Evolutionary conservation across 2,888 invertebrate species (phyloP), one percentile per base, ranked within the genome.

Genomic region (Merodon equestris): DNA sequence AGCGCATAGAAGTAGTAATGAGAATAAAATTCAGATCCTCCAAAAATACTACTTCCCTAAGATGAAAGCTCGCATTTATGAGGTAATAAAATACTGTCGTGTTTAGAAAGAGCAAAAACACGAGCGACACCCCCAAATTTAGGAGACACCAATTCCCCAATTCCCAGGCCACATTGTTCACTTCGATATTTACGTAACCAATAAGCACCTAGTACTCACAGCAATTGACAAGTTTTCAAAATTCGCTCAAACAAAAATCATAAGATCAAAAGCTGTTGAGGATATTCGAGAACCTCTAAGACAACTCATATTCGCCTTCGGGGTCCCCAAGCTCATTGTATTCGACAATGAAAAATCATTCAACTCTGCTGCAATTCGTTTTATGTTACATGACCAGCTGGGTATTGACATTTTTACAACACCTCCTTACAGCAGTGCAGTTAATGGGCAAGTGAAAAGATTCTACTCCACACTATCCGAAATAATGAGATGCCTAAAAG

Each of bases 161-260:
- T n/a, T n/a, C n/a, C n/a, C n/a, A n/a, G n/a, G n/a, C n/a, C n/a
- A 3, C 60, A 67, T 73, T 13, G 9, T 73, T 3, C 67, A 74
- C 36, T 45, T 74, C 1, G 67, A 74, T 1, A 60, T 60, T 7
- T 60, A 60, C 5, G 42, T 36, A 40, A 9, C 10, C n/a, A n/a
- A n/a, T n/a, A n/a, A n/a, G n/a, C n/a, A n/a, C n/a, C n/a, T 53
- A 17, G 10, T 47, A 1, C 17, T 54, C 0, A 53, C 53, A 13
- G 54, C 19, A 0, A 40, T 68, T 1, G 53, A 60, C n/a, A 68
- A 58, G 14, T 68, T 70, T n/a, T n/a, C n/a, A n/a, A n/a, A n/a
- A n/a, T n/a, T n/a, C n/a, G n/a, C n/a, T n/a, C n/a, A n/a, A n/a
- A 18, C 53, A 60, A 2, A 70, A 70, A 54, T 45, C 1, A 17